Evolutionary conservation across 2,888 invertebrate genomes (phyloP).

Genomic region (Apamea anceps): DNA sequence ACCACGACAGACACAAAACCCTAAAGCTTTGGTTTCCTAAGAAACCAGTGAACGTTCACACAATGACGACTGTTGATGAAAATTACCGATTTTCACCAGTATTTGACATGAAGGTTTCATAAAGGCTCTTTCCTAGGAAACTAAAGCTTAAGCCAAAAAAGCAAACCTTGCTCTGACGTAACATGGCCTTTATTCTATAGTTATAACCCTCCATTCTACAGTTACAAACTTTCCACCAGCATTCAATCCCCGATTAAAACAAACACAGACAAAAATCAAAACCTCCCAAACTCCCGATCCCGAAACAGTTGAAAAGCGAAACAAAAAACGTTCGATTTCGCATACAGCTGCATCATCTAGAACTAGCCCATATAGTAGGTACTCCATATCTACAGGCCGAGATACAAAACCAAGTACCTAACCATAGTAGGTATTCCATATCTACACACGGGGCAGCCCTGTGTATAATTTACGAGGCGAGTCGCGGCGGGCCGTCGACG

Average conservation of each 20-base stretch:
- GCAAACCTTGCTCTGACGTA: not conserved
- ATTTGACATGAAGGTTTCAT: not conserved
- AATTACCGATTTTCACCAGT: not conserved
- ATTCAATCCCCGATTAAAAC: constrained; percentile 13
- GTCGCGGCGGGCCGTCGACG: constrained; percentile 74
- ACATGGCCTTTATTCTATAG: not conserved
- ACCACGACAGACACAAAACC: too few species aligned
- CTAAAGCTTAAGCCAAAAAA: not conserved
- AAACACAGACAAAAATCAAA: not conserved
- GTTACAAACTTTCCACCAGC: not conserved
- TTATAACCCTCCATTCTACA: not conserved
- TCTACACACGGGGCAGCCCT: constrained; percentile 63
- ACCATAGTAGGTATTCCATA: not conserved
- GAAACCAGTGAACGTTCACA: not conserved
- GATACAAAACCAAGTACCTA: constrained; percentile 20
- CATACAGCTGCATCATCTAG: constrained; percentile 26
- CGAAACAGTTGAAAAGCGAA: constrained; percentile 10
- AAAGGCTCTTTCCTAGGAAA: not conserved
- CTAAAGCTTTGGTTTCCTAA: not conserved
- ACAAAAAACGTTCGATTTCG: constrained; percentile 24
- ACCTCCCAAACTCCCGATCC: not conserved
- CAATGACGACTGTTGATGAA: not conserved
- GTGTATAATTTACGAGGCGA: constrained; percentile 73
- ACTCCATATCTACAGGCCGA: not conserved
- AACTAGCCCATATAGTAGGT: not conserved